Evolutionary conservation across 2,797 vertebrate species (phyloP), one percentile per base, ranked within the genome.

Genomic region (Dermochelys coriacea): DNA sequence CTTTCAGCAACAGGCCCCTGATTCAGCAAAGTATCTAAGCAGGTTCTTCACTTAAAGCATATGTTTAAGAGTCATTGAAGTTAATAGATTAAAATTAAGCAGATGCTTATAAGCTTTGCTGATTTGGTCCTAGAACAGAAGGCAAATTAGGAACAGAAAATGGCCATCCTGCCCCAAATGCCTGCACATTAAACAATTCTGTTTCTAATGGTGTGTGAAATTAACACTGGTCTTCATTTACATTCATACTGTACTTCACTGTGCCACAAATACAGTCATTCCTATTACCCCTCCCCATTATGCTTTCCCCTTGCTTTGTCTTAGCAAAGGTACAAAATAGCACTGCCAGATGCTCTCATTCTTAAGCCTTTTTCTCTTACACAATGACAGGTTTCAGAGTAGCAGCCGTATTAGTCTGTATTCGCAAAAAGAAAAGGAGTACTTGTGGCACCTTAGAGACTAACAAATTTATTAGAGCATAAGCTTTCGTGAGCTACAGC

Each of bases 221-320:
- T 6, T 23, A 80, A 52, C 8, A 49, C 21, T n/a, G 54, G 55
- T 49, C 0, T 0, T 45, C n/a, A 68, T 87, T 83, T 74, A 78
- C 50, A 80, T 25, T 61, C 3, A n/a, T 41, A 55, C 23, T 55
- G 83, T 34, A 41, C 3, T 12, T 85, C 49, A 31, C n/a, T 21
- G n/a, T 68, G 64, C 4, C 9, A 3, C 34, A 68, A 68, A 37
- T 18, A 21, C 18, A 68, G 37, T 37, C 16, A 5, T 68, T 11
- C 34, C 29, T 37, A 37, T n/a, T 37, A 19, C 8, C 19, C 18
- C 64, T 19, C n/a, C 64, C 64, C 4, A 11, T 37, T 37, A 21
- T 68, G n/a, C 64, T 68, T 37, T 19, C 64, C n/a, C n/a, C 18
- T 21, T 68, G n/a, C n/a, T 68, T 68, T n/a, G 4, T 21, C n/a